These are phyloP conservation scores for Gandaritis pyraliata DNA, from an alignment of 2,888 invertebrate species.

Conservation along the genomic window DNA sequence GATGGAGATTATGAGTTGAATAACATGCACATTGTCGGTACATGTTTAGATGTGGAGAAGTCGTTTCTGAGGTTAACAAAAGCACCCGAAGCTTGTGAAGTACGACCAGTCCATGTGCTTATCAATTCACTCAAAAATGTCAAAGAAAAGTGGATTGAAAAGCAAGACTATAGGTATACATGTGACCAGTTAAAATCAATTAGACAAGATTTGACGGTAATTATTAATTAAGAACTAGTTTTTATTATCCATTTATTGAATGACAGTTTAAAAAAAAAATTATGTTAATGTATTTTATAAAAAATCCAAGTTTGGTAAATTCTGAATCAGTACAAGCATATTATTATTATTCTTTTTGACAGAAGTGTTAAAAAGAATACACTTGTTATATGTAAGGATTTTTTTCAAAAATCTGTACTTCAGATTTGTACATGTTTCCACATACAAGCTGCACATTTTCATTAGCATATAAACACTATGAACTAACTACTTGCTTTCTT, in stretches of 20 bases:
- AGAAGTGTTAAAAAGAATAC: no score
- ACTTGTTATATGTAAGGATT: no score
- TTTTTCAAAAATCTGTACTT: no score
- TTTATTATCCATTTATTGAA: no score
- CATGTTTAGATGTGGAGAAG: slow-evolving; percentile 97
- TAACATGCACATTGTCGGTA: slow-evolving; percentile 96
- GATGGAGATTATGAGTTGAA: slow-evolving; percentile 92
- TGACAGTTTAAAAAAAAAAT: no score
- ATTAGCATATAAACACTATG: neutral
- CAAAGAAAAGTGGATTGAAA: slow-evolving; percentile 94
- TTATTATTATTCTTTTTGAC: no score
- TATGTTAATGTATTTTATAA: no score
- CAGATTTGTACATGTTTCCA: no score
- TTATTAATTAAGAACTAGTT: slow-evolving; percentile 45
- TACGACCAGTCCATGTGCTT: slow-evolving; percentile 95
- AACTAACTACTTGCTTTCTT: slow-evolving; percentile 36
- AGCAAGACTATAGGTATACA: slow-evolving; percentile 97
- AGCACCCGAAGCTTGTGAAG: slow-evolving; percentile 96
- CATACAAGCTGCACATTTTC: no score
- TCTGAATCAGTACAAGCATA: no score
- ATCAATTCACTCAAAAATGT: slow-evolving; percentile 94
- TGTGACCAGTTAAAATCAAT: slow-evolving; percentile 99
- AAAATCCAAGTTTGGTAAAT: no score
- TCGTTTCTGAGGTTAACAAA: slow-evolving; percentile 97
- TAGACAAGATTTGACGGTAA: slow-evolving; percentile 98